Conservation (phyloP, 2,888 invertebrate genomes). For the Poecilobothrus nobilitatus region DNA sequence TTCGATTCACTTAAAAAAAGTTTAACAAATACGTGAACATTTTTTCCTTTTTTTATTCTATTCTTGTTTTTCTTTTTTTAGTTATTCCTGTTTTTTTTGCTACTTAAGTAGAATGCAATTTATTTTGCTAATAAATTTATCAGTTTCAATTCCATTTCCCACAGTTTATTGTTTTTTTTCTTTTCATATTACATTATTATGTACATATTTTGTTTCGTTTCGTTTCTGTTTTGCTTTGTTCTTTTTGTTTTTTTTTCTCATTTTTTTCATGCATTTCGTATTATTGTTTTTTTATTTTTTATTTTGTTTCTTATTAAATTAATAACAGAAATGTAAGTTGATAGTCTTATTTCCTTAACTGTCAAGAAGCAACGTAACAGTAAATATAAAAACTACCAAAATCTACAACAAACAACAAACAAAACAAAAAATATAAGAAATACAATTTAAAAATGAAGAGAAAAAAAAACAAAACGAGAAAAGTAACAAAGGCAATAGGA, state of each 20-base stretch:
- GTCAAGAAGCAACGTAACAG: no score
- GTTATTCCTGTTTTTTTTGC: no score
- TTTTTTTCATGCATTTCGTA: no score
- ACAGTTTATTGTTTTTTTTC: not conserved
- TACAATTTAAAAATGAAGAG: not conserved
- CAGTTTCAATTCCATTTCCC: not conserved
- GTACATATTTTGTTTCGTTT: no score
- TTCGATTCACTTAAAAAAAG: no score
- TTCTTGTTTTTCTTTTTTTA: no score
- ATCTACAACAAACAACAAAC: not conserved
- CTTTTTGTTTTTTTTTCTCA: not conserved
- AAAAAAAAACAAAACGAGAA: not conserved
- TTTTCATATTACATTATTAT: not conserved
- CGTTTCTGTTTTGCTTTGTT: no score
- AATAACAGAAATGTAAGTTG: not conserved
- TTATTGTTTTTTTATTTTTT: not conserved
- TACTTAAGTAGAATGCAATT: not conserved
- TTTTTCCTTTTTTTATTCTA: no score
- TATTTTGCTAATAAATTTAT: not conserved
- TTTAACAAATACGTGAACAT: no score
- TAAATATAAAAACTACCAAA: not conserved
- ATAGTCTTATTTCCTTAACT: not conserved
- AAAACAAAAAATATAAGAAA: not conserved
- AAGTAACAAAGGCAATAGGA: no score
- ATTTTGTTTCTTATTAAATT: not conserved